phyloP scores from a whole-genome alignment of 1,140 invertebrate species.

The Odontomachus brunneus region DNA sequence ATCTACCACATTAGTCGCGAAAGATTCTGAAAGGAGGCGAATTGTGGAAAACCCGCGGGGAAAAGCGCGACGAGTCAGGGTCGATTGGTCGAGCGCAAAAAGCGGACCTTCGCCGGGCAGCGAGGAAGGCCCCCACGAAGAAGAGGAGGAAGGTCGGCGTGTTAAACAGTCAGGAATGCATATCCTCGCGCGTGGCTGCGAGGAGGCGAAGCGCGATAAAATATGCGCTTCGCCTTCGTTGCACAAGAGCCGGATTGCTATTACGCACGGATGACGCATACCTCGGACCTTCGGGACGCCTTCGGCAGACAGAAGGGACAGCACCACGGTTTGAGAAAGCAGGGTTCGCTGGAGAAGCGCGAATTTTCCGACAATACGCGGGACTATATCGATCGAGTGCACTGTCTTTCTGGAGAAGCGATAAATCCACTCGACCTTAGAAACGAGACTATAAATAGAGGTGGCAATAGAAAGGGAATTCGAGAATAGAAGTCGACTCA shows the following conservation, averaged over 20 bases:
- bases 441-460: too few species aligned
- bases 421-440: too few species aligned
- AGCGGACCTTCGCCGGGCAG: not conserved
- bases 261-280: slow-evolving; percentile 33
- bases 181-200: not conserved
- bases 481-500: too few species aligned
- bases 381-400: too few species aligned
- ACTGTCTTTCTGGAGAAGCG: too few species aligned
- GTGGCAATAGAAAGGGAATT: too few species aligned
- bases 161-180: slow-evolving; percentile 43
- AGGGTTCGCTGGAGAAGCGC: not conserved
- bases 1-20: slow-evolving; percentile 5
- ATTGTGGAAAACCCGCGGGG: not conserved
- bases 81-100: not conserved
- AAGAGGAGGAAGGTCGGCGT: slow-evolving; percentile 40
- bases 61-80: slow-evolving; percentile 19
- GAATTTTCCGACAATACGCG: not conserved
- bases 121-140: slow-evolving; percentile 24
- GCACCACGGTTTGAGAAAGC: too few species aligned
- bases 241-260: slow-evolving; percentile 46
- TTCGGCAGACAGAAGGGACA: slow-evolving; percentile 9
- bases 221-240: slow-evolving; percentile 53
- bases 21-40: not conserved
- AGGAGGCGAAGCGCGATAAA: slow-evolving; percentile 45
- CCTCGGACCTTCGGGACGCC: slow-evolving; percentile 14